Base-by-base conservation (phyloP, 2,113 vertebrate genomes). In the Prunella himalayana region DNA sequence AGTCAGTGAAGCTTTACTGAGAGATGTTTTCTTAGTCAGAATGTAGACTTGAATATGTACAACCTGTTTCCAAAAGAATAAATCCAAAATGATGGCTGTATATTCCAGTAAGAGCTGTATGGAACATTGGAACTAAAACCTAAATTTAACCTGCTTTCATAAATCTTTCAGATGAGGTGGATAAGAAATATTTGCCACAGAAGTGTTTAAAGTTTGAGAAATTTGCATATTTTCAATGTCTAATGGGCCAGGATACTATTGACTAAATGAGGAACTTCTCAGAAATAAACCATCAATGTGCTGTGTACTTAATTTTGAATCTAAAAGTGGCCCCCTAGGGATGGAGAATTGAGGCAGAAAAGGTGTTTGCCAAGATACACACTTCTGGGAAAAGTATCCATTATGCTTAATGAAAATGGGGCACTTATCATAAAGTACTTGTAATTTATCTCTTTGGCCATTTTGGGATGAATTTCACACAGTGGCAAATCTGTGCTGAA, bases 21-120 rank as follows among this genome's bases (percentile, higher is more conserved):
- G 73, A 94, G 59, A 31, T 72, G 15, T 50, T 81, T 92, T 54
- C 73, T 92, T 54, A 89, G 71, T 51, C 41, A 94, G 80, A 51
- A 49, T n/a, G 45, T 63, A 87, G 61, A 54, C 45, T 85, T 72
- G 72, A 93, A 65, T 57, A 37, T 72, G 39, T 79, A 51, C 54
- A 19, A 75, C 44, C 33, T 88, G 41, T 95, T 92, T 94, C 64
- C 24, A 47, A 65, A 92, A 45, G 82, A 88, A 88, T 18, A 71
- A 91, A 97, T 96, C 97, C 96, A 97, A 97, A 97, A 97, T 97
- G 97, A 97, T 97, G 96, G 96, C 96, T 97, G 24, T 92, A 94
- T 76, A 65, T 45, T 87, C 77, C 80, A 77, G 59, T 56, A 88
- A 89, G 54, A 96, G 87, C 84, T 96, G 76, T 90, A 94, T 95